phyloP scores from a whole-genome alignment of 2,888 invertebrate genomes.

The Chrysomela aeneicollis region DNA sequence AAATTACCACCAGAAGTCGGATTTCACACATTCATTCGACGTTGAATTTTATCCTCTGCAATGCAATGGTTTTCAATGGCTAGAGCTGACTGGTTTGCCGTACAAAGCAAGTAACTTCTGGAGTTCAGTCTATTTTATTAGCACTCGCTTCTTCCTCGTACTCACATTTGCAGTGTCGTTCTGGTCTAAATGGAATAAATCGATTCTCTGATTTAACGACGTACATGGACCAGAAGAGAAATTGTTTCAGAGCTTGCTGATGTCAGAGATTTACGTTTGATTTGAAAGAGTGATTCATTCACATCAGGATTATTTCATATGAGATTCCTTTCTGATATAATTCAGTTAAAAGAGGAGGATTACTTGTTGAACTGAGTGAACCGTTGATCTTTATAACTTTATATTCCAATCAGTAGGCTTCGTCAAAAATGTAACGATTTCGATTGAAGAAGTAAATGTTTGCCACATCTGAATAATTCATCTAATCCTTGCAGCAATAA shows the following conservation, averaged over 20 bases:
- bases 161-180: not conserved
- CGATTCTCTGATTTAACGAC: slow-evolving; percentile 1
- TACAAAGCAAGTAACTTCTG: not conserved
- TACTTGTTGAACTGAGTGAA: too few relatives aligned
- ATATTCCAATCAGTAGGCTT: too few relatives aligned
- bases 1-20: not conserved
- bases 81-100: not conserved
- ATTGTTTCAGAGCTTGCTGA: not conserved
- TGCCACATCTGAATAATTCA: too few relatives aligned
- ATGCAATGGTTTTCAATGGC: not conserved
- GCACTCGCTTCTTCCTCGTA: slow-evolving; percentile 2
- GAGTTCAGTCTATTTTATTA: slow-evolving; percentile 3
- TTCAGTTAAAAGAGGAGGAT: too few relatives aligned
- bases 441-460: too few relatives aligned
- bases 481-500: too few relatives aligned
- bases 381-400: too few relatives aligned
- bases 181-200: not conserved
- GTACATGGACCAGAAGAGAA: not conserved
- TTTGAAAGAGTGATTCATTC: not conserved
- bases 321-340: too few relatives aligned
- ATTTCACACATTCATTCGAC: not conserved
- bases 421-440: too few relatives aligned
- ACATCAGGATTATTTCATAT: too few relatives aligned
- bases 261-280: not conserved
- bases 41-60: not conserved